Evolutionary conservation across 2,797 vertebrate species (phyloP).

Genomic region (Pseudomugil gertrudae): DNA sequence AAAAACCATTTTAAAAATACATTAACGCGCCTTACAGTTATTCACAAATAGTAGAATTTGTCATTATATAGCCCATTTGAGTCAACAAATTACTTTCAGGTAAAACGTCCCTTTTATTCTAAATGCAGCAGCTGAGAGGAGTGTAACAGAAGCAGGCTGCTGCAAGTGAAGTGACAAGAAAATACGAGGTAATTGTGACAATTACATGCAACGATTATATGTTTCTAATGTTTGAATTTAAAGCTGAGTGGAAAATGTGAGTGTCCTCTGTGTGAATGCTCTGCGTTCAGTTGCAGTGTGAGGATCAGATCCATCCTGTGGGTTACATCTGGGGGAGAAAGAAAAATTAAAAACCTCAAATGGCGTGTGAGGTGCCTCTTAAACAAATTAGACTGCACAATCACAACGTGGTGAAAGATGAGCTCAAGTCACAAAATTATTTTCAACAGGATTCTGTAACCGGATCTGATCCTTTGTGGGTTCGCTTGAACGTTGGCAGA

Average conservation of each 20-base stretch:
- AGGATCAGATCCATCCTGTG: constrained; percentile 15
- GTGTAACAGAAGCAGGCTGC: background rate
- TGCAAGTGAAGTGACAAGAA: constrained; percentile 10
- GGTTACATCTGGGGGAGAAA: constrained; percentile 7
- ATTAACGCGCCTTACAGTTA: background rate
- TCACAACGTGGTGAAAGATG: constrained; percentile 75
- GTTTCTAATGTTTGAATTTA: constrained; percentile 11
- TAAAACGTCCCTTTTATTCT: background rate
- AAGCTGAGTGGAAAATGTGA: background rate
- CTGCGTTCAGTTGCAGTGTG: constrained; percentile 4
- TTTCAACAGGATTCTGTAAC: constrained; percentile 77
- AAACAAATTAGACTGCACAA: constrained; percentile 76
- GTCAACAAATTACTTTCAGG: too few relatives aligned
- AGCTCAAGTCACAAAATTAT: constrained; percentile 70
- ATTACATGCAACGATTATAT: background rate
- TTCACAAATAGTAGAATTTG: background rate
- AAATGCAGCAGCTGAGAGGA: background rate
- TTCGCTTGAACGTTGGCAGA: constrained; percentile 60
- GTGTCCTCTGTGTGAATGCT: constrained; percentile 13
- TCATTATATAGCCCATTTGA: too few relatives aligned
- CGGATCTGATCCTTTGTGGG: constrained; percentile 68
- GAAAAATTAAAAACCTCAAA: constrained; percentile 30
- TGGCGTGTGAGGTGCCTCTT: constrained; percentile 43
- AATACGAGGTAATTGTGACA: constrained; percentile 7
- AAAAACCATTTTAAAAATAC: background rate